A percentile compares a stretch with the other conserved stretches of the same genome.
These are phyloP conservation scores for Drosophila ananassae DNA, from an alignment of 1,140 invertebrate species.

Conservation along the genomic window DNA sequence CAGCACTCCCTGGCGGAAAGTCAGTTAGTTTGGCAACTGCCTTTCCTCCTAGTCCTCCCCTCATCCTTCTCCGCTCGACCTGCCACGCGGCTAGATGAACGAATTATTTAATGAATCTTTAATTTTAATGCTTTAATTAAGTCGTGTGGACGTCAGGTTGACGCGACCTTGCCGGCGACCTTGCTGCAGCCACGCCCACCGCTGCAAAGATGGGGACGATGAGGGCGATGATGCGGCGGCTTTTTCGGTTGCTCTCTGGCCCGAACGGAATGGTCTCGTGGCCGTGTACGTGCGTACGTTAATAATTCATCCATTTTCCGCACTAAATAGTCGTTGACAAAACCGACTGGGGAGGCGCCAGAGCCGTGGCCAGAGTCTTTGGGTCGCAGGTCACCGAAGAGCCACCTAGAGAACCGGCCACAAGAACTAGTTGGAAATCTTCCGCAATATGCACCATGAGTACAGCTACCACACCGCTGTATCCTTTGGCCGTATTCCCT, in stretches of 20 bases:
- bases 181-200: constrained; percentile 36
- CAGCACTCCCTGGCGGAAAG: not conserved
- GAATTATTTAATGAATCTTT: constrained; percentile 76
- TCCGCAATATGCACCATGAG: no score
- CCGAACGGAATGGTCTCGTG: constrained; percentile 48
- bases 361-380: not conserved
- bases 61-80: not conserved
- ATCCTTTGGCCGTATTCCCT: no score
- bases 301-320: constrained; percentile 77
- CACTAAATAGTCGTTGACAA: constrained; percentile 75
- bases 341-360: constrained; percentile 24
- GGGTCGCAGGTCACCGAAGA: not conserved
- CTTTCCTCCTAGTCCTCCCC: not conserved
- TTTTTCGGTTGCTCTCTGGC: constrained; percentile 24
- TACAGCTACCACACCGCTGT: no score
- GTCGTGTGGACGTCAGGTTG: constrained; percentile 8
- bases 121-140: constrained; percentile 80
- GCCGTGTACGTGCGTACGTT: constrained; percentile 34
- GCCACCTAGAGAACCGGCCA: not conserved
- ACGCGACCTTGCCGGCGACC: constrained; percentile 65
- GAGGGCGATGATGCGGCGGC: constrained; percentile 17
- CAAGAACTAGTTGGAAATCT: no score
- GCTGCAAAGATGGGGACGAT: constrained; percentile 17
- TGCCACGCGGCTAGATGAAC: not conserved
- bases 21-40: not conserved